These are phyloP conservation scores for Exocentrus adspersus DNA, from an alignment of 2,888 invertebrate genomes.

Conservation along the genomic window DNA sequence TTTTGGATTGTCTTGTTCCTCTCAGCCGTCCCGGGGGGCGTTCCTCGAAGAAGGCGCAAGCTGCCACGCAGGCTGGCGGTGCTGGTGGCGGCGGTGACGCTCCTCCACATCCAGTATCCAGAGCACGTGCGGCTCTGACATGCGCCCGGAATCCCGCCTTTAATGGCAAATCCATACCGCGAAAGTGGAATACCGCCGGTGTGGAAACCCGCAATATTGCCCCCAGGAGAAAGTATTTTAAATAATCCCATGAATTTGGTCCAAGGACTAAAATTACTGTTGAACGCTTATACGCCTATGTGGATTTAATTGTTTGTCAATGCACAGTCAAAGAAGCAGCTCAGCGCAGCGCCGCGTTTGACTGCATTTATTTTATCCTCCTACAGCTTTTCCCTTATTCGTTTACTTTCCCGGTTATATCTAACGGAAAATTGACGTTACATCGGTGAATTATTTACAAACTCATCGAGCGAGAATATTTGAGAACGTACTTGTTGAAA, in stretches of 20 bases:
- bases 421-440: conserved; percentile 10
- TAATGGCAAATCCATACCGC: conserved; percentile 61
- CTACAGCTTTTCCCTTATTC: conserved; percentile 8
- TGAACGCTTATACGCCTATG: background rate
- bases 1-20: too few relatives aligned
- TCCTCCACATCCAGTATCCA: conserved; percentile 44
- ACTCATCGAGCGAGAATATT: background rate
- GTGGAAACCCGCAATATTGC: conserved; percentile 22
- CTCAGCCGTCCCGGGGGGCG: too few relatives aligned
- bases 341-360: background rate
- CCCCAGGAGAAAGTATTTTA: background rate
- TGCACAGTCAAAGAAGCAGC: conserved; percentile 1
- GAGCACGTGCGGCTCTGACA: conserved; percentile 54
- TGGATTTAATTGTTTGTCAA: background rate
- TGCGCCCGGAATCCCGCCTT: conserved; percentile 50
- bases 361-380: too few relatives aligned
- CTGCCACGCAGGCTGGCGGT: conserved; percentile 28
- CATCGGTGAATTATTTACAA: conserved; percentile 1
- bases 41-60: conserved; percentile 17
- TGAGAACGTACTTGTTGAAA: background rate
- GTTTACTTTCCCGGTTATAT: background rate
- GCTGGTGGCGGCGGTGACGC: conserved; percentile 19
- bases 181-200: conserved; percentile 30
- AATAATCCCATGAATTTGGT: too few relatives aligned
- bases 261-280: too few relatives aligned